Conservation (phyloP, 2,113 vertebrate genomes). For the Ammodytes marinus region DNA sequence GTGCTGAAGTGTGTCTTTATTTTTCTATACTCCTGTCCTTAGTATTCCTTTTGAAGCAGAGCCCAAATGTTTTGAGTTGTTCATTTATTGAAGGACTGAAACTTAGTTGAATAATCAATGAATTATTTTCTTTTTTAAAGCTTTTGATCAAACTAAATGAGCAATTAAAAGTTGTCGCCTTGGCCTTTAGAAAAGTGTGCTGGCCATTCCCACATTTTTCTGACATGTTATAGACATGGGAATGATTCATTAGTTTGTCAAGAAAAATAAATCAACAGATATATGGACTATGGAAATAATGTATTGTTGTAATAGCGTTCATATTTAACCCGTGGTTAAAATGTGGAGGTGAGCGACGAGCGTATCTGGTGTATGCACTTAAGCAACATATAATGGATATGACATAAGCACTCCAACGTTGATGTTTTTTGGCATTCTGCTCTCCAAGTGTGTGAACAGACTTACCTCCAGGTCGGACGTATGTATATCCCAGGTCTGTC, state of each 20-base stretch:
- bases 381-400: neutral
- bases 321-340: neutral
- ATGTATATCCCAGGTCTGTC: slow-evolving; percentile 89
- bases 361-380: neutral
- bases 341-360: neutral
- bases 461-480: slow-evolving; percentile 94
- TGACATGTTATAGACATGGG: neutral
- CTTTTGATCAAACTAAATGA: neutral
- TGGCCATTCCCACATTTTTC: neutral
- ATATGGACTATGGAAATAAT: neutral
- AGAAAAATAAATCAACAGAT: neutral
- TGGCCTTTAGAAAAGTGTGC: neutral
- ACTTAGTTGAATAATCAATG: neutral
- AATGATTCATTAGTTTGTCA: neutral
- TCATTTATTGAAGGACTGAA: neutral
- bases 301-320: neutral
- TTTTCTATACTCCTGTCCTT: neutral
- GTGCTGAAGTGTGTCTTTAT: neutral
- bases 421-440: neutral
- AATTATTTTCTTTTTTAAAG: neutral
- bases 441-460: slow-evolving; percentile 1
- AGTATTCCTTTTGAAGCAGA: neutral
- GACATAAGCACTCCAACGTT: neutral
- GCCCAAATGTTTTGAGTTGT: neutral
- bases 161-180: neutral